phyloP scores from a whole-genome alignment of 1,140 invertebrate genomes.

The Lerema accius region DNA sequence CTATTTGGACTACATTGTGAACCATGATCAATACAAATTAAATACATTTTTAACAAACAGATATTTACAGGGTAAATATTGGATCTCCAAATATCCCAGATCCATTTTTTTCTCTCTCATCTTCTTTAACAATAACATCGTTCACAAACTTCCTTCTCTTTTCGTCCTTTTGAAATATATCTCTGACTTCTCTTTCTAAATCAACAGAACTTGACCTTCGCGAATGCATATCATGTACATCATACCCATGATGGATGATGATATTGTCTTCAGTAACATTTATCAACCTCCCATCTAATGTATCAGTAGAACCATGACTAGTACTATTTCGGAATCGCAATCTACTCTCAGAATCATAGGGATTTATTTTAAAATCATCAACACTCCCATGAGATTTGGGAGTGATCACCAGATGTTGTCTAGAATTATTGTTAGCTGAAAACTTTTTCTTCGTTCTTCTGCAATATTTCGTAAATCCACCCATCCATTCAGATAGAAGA shows the following conservation, averaged over 20 bases:
- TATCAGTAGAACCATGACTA: slow-evolving; percentile 54
- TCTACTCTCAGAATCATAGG: slow-evolving; percentile 35
- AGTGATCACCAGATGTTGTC: slow-evolving; percentile 41
- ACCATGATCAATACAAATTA: too few relatives aligned
- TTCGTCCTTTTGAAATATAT: slow-evolving; percentile 67
- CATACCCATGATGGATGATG: slow-evolving; percentile 54
- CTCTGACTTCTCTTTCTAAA: slow-evolving; percentile 69
- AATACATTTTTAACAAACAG: slow-evolving; percentile 1
- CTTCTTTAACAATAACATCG: slow-evolving; percentile 28
- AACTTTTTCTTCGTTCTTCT: slow-evolving; percentile 47
- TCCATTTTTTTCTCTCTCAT: slow-evolving; percentile 43
- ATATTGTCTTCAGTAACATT: slow-evolving; percentile 61
- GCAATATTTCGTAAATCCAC: slow-evolving; percentile 85
- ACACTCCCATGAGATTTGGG: slow-evolving; percentile 33
- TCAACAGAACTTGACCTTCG: slow-evolving; percentile 70
- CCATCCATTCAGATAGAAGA: slow-evolving; percentile 85
- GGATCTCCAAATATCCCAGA: slow-evolving; percentile 60
- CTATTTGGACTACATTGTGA: too few relatives aligned
- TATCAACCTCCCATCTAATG: slow-evolving; percentile 61
- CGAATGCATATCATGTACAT: slow-evolving; percentile 48
- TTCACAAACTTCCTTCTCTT: slow-evolving; percentile 34
- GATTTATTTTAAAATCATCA: slow-evolving; percentile 16
- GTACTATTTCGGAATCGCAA: slow-evolving; percentile 43
- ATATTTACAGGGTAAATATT: slow-evolving; percentile 19
- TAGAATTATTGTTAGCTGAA: slow-evolving; percentile 39